A percentile compares a stretch with the other conserved stretches of the same genome.
Conservation (phyloP, 2,113 vertebrate genomes). For the Otis tarda region DNA sequence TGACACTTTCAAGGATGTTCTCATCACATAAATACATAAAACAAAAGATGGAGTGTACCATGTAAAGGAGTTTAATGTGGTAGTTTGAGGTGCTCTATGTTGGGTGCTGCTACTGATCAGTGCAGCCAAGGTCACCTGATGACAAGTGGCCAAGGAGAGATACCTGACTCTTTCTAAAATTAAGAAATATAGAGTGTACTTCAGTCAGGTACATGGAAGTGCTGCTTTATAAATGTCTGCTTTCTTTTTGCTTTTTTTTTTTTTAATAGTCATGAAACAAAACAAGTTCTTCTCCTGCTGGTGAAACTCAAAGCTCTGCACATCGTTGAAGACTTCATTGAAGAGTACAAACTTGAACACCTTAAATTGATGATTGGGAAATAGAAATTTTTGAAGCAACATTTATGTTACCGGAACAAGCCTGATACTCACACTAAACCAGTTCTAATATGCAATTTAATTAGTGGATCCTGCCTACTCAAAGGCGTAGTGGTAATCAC, state of each 20-base stretch:
- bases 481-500: not conserved
- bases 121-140: not conserved
- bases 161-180: not conserved
- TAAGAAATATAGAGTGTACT: not conserved
- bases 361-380: constrained; percentile 22
- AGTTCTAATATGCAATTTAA: not conserved
- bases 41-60: not conserved
- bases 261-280: constrained; percentile 77
- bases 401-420: not conserved
- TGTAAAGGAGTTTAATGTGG: not conserved
- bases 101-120: not conserved
- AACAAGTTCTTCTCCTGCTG: constrained; percentile 81
- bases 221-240: not conserved
- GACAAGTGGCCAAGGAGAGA: not conserved
- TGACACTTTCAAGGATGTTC: not conserved
- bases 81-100: not conserved
- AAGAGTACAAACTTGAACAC: constrained; percentile 81
- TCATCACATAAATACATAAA: rapidly evolving
- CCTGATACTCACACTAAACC: not conserved
- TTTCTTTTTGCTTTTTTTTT: not conserved
- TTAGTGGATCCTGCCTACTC: not conserved
- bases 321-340: constrained; percentile 77
- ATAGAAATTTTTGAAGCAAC: not conserved
- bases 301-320: constrained; percentile 81
- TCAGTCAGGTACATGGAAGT: not conserved